Conservation (phyloP, 2,113 vertebrate species). For the Xenopus laevis region DNA sequence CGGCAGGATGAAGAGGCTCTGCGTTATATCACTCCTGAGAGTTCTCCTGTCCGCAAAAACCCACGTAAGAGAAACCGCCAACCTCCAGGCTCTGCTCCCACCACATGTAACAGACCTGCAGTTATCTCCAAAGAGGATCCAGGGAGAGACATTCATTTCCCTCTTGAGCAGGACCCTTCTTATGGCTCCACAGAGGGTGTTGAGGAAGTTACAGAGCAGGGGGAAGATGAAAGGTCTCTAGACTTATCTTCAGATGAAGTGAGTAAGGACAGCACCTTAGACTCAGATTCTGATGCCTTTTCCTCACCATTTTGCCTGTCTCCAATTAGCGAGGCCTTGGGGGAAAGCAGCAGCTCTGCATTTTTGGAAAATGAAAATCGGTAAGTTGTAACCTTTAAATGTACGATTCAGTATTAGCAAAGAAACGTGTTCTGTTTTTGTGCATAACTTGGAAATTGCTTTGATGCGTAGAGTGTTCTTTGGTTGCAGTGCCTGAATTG, state of each 20-base stretch:
- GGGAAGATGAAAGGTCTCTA: slow-evolving; percentile 79
- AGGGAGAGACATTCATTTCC: slow-evolving; percentile 46
- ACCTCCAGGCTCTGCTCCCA: slow-evolving; percentile 39
- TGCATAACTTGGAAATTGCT: too few relatives aligned
- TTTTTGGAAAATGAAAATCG: slow-evolving; percentile 86
- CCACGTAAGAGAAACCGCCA: slow-evolving; percentile 67
- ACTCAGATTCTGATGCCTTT: slow-evolving; percentile 92
- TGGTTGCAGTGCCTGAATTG: too few relatives aligned
- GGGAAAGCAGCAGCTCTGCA: slow-evolving; percentile 77
- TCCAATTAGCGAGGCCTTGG: slow-evolving; percentile 83
- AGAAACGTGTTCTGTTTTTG: too few relatives aligned
- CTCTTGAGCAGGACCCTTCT: slow-evolving; percentile 60
- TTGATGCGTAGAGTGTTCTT: too few relatives aligned
- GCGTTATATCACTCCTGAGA: slow-evolving; percentile 90
- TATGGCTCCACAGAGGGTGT: slow-evolving; percentile 67
- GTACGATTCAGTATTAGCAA: too few relatives aligned
- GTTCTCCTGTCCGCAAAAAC: slow-evolving; percentile 84
- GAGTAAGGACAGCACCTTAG: slow-evolving; percentile 89
- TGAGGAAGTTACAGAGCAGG: slow-evolving; percentile 49
- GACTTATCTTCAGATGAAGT: slow-evolving; percentile 84
- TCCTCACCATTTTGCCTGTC: slow-evolving; percentile 95
- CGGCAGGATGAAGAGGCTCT: slow-evolving; percentile 91
- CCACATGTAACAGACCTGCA: slow-evolving; percentile 13
- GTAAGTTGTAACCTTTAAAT: slow-evolving; percentile 57
- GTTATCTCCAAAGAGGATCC: slow-evolving; percentile 49